Conservation (phyloP, 2,113 vertebrate genomes). For the Cyprinodon tularosa region DNA sequence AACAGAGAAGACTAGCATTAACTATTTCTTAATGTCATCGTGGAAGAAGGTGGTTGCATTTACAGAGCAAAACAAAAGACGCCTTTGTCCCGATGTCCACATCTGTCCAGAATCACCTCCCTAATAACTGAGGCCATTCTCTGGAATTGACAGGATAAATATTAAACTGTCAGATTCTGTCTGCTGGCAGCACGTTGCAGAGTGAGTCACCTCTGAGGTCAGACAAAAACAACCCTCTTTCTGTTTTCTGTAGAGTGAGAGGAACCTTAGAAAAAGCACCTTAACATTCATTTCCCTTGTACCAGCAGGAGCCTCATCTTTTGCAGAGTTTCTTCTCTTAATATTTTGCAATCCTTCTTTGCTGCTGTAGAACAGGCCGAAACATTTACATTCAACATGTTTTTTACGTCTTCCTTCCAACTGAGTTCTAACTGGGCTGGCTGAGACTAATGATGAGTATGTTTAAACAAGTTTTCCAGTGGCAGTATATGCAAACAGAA, state of each 20-base stretch:
- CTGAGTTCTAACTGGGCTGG: no score
- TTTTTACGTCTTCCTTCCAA: not conserved
- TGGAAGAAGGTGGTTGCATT: constrained; percentile 59
- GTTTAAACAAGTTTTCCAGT: not conserved
- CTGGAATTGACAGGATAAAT: constrained; percentile 76
- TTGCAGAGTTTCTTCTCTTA: constrained; percentile 3
- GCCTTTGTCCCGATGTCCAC: constrained; percentile 69
- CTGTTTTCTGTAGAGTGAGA: constrained; percentile 34
- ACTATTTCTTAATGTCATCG: constrained; percentile 55
- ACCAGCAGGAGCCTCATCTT: constrained; percentile 4
- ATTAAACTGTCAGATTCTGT: constrained; percentile 77
- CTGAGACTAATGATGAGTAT: not conserved
- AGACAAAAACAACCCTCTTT: constrained; percentile 67
- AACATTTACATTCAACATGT: not conserved
- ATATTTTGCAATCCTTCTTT: not conserved
- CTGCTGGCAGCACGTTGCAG: constrained; percentile 64
- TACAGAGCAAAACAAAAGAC: constrained; percentile 71
- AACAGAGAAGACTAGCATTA: constrained; percentile 44
- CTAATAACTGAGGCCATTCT: constrained; percentile 74
- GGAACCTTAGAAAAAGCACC: constrained; percentile 19
- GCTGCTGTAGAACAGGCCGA: not conserved
- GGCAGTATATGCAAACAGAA: not conserved
- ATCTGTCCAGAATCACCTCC: constrained; percentile 73
- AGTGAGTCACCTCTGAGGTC: constrained; percentile 68
- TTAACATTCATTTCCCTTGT: not conserved